phyloP scores from a whole-genome alignment of 2,113 vertebrate genomes.

The Carassius carassius region DNA sequence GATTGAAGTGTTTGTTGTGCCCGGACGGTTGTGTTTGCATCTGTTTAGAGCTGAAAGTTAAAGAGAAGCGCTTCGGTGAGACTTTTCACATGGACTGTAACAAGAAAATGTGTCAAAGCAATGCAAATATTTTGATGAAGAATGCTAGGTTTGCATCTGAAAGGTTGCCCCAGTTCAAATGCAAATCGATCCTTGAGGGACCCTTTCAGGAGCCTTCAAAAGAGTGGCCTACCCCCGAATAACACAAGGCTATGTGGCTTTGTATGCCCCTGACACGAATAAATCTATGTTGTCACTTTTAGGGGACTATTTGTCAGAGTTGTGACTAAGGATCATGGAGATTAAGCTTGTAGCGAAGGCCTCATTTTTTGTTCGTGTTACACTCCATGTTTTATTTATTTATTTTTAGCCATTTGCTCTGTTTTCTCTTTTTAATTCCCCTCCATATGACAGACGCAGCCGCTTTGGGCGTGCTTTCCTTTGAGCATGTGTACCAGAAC shows the following conservation, averaged over 20 bases:
- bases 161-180: constrained; percentile 55
- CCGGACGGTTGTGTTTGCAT: background rate
- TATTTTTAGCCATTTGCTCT: constrained; percentile 6
- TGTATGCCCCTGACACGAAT: constrained; percentile 37
- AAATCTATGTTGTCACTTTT: constrained; percentile 38
- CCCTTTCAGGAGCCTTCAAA: constrained; percentile 53
- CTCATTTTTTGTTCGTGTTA: background rate
- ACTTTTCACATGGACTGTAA: constrained; percentile 28
- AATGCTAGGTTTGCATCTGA: constrained; percentile 59
- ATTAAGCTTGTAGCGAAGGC: constrained; percentile 35
- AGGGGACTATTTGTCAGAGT: background rate
- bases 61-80: constrained; percentile 19
- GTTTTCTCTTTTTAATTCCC: constrained; percentile 32
- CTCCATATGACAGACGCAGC: constrained; percentile 13
- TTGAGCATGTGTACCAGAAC: constrained; percentile 32
- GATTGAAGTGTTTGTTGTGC: background rate
- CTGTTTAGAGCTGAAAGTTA: constrained; percentile 29
- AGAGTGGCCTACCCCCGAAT: constrained; percentile 39
- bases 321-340: constrained; percentile 25
- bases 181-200: constrained; percentile 56
- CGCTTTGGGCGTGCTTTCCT: constrained; percentile 13
- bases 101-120: constrained; percentile 58
- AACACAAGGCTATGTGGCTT: constrained; percentile 38
- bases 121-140: constrained; percentile 63
- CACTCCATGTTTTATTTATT: background rate